Evolutionary conservation across 2,113 vertebrate species (phyloP), one percentile per base, ranked within the genome.

Genomic region (Campylorhamphus procurvoides): DNA sequence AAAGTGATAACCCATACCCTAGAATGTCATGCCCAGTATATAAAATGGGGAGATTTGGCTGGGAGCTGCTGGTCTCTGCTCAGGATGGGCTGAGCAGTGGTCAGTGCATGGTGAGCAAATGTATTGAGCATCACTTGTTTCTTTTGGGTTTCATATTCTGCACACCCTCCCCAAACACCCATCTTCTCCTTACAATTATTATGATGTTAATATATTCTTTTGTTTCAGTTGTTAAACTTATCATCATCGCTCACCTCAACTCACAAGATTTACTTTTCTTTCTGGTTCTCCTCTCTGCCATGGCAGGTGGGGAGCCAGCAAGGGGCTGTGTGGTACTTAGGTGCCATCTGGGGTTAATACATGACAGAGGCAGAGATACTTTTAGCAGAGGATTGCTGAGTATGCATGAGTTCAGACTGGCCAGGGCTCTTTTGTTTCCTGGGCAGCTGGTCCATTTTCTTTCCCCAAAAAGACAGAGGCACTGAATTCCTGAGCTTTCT

Each of bases 241-340:
- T 14, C 33, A 44, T 46, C 81, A 44, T 44, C 67, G 23, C 33
- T 74, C 44, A 46, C 33, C 44, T 89, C 69, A 89, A 18, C n/a
- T 9, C 46, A 46, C 37, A n/a, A n/a, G 16, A 10, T 60, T 74
- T 82, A 12, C 6, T 39, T 52, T 52, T 52, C 66, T 28, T 67
- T 39, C 1, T 0, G 44, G 46, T 53, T 60, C 2, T 0, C 37
- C 23, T 74, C 8, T 2, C 23, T 28, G 19, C 16, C 1, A 0
- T 24, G 24, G 39, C 19, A 29, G 28, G 16, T 46, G 53, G 46
- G 46, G 46, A 82, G 44, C 39, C 39, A 82, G 78, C 46, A 60
- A 82, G 53, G 4, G 10, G 13, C 78, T 82, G 23, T 39, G 39
- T 60, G 28, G 39, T 46, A 40, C 62, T 75, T 75, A 53, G 39